phyloP scores from a whole-genome alignment of 53 echinoderm and acorn worm species.

The Echinarachnius parma region DNA sequence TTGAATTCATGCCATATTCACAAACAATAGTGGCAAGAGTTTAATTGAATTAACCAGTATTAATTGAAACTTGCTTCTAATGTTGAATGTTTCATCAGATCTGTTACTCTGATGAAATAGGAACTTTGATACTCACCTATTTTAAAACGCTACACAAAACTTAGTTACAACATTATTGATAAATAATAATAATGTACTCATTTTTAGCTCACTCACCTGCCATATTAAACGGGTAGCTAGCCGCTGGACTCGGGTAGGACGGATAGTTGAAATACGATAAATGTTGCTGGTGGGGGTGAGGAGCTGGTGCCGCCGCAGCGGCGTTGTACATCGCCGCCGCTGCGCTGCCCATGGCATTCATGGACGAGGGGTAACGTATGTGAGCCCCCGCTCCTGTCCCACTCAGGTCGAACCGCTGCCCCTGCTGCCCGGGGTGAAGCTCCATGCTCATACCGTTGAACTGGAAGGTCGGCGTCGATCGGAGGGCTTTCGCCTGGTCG shows the following conservation, averaged over 20 bases:
- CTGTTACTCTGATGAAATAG: too few relatives aligned
- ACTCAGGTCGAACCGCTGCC: constrained; percentile 50
- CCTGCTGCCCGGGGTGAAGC: constrained; percentile 46
- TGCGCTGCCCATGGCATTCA: constrained; percentile 46
- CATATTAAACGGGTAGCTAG: constrained; percentile 61
- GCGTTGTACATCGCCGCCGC: constrained; percentile 65
- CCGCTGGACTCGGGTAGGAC: constrained; percentile 54
- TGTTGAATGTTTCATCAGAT: too few relatives aligned
- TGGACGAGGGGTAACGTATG: constrained; percentile 53
- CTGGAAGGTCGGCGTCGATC: constrained; percentile 50
- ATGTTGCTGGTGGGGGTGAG: constrained; percentile 50
- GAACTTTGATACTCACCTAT: too few relatives aligned
- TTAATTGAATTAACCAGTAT: too few relatives aligned
- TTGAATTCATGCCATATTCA: too few relatives aligned
- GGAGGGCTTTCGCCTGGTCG: constrained; percentile 52
- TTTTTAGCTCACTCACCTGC: constrained; percentile 54
- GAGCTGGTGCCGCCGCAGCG: constrained; percentile 44
- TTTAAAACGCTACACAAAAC: too few relatives aligned
- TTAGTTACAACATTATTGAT: too few relatives aligned
- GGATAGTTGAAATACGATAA: constrained; percentile 61
- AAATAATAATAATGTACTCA: too few relatives aligned
- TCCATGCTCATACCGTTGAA: constrained; percentile 59
- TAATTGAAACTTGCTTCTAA: too few relatives aligned
- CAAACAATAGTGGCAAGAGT: too few relatives aligned
- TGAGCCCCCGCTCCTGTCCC: constrained; percentile 52